Percentiles rank a stretch among this genome's conserved stretches.
Conservation (phyloP, 2,888 invertebrate species). For the Hirtodrosophila duncani region DNA sequence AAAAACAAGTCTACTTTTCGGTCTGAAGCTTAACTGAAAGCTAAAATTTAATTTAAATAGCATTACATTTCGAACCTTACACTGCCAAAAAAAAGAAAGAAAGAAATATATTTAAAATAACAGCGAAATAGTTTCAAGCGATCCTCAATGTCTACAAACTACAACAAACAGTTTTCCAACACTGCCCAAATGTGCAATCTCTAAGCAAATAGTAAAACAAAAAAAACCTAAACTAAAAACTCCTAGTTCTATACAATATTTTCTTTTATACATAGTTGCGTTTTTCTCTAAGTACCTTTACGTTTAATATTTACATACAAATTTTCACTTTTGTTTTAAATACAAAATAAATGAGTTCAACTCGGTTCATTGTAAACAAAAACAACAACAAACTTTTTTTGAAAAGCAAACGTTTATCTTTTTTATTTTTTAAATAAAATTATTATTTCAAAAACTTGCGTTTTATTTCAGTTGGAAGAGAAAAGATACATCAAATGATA, state of each 20-base stretch:
- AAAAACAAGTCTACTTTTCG: conserved; percentile 45
- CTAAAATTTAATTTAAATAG: conserved; percentile 26
- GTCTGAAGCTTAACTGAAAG: conserved; percentile 31
- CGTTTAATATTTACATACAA: conserved; percentile 44
- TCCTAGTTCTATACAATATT: conserved; percentile 52
- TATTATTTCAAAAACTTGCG: conserved; percentile 68
- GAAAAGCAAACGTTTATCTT: conserved; percentile 68
- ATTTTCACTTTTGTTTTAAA: conserved; percentile 50
- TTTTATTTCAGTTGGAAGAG: conserved; percentile 48
- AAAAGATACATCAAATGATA: background rate
- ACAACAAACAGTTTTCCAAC: conserved; percentile 55
- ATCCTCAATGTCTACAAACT: conserved; percentile 50
- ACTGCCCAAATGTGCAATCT: conserved; percentile 73
- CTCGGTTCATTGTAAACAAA: conserved; percentile 69
- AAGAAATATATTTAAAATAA: conserved; percentile 29
- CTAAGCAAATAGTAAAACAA: conserved; percentile 33
- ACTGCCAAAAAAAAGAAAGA: conserved; percentile 48
- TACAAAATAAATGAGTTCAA: conserved; percentile 61
- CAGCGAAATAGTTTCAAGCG: conserved; percentile 34
- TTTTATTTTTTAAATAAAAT: conserved; percentile 73
- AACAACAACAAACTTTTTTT: too few species aligned
- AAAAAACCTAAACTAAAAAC: conserved; percentile 38
- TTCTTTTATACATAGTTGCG: conserved; percentile 59
- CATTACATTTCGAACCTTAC: conserved; percentile 37
- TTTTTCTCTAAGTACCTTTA: conserved; percentile 71